Evolutionary conservation across 2,888 invertebrate genomes (phyloP).

Genomic region (Deilephila elpenor): DNA sequence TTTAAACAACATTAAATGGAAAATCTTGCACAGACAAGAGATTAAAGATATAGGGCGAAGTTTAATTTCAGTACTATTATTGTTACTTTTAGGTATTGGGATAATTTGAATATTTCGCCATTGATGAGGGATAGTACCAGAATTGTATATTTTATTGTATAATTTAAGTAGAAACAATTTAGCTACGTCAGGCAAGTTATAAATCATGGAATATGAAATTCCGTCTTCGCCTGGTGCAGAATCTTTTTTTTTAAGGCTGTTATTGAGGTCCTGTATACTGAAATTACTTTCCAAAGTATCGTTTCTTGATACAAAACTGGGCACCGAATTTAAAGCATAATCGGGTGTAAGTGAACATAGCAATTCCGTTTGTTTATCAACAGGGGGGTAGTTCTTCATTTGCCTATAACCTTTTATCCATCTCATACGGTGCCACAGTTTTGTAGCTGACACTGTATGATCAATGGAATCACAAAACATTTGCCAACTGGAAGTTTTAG

Average conservation of each 20-base stretch:
- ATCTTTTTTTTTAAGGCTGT: too few species aligned
- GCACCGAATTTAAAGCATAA: background rate
- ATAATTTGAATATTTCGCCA: too few species aligned
- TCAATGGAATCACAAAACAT: constrained; percentile 35
- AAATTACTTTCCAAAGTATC: background rate
- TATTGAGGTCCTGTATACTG: too few species aligned
- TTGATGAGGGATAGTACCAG: too few species aligned
- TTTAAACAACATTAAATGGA: background rate
- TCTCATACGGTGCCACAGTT: background rate
- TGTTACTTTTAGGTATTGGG: too few species aligned
- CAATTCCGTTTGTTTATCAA: background rate
- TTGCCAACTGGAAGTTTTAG: constrained; percentile 33
- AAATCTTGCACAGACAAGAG: too few species aligned
- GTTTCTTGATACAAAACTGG: background rate
- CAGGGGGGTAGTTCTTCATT: background rate
- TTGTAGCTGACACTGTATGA: constrained; percentile 15
- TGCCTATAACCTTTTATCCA: background rate
- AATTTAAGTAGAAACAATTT: too few species aligned
- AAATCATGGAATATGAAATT: too few species aligned
- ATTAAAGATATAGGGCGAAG: constrained; percentile 25
- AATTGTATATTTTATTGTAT: too few species aligned
- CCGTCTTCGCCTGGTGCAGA: too few species aligned
- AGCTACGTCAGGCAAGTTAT: too few species aligned
- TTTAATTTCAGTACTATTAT: too few species aligned
- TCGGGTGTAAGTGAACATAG: background rate